Percentiles rank a stretch among this genome's conserved stretches.
Conservation (phyloP, 1,140 invertebrate species). For the Probaryconus sp. region DNA sequence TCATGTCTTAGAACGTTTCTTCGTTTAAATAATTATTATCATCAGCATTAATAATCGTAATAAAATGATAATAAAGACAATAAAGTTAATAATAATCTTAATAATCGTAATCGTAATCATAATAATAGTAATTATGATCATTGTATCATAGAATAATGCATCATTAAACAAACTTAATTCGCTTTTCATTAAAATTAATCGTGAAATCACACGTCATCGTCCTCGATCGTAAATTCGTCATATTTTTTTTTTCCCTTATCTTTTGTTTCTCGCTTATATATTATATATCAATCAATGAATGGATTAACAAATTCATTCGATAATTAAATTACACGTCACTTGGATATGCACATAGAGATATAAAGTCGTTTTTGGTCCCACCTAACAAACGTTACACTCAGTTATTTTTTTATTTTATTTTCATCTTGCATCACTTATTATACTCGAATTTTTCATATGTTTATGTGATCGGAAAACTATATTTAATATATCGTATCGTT, state of each 20-base stretch:
- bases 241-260: conserved; percentile 22
- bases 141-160: conserved; percentile 77
- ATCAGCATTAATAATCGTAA: conserved; percentile 69
- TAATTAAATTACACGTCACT: conserved; percentile 79
- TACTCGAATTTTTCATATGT: conserved; percentile 46
- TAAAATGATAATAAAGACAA: conserved; percentile 75
- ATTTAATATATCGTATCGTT: conserved; percentile 38
- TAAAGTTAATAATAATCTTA: conserved; percentile 74
- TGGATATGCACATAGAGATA: conserved; percentile 79
- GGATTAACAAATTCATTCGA: conserved; percentile 76
- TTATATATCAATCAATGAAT: conserved; percentile 74
- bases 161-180: conserved; percentile 77
- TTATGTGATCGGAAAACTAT: conserved; percentile 66
- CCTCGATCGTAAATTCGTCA: conserved; percentile 69
- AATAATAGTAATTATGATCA: too few relatives aligned
- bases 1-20: conserved; percentile 75
- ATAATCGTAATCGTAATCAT: conserved; percentile 66
- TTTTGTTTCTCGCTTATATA: conserved; percentile 63
- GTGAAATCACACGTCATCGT: conserved; percentile 74
- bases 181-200: conserved; percentile 69
- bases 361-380: conserved; percentile 79
- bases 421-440: conserved; percentile 53
- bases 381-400: conserved; percentile 79
- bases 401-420: conserved; percentile 44
- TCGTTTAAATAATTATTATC: conserved; percentile 77